phyloP scores from a whole-genome alignment of 2,113 vertebrate genomes.

The Solea solea region DNA sequence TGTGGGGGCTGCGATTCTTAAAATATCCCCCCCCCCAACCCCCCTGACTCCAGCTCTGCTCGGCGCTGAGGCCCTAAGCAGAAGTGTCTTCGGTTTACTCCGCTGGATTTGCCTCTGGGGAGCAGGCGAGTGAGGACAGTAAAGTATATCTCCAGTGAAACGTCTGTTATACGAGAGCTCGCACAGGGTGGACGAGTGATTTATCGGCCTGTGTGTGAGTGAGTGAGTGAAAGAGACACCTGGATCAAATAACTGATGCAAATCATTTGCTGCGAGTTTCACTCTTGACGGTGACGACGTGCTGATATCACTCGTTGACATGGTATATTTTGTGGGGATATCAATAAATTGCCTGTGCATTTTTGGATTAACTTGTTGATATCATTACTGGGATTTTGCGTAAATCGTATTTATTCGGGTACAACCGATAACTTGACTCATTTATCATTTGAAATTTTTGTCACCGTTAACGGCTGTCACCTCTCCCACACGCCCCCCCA shows the following conservation, averaged over 20 bases:
- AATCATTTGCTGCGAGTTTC: not conserved
- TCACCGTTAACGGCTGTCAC: too few species aligned
- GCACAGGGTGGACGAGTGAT: slow-evolving; percentile 13
- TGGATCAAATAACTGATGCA: slow-evolving; percentile 30
- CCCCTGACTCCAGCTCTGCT: slow-evolving; percentile 3
- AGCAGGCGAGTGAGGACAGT: slow-evolving; percentile 39
- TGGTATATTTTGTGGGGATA: too few species aligned
- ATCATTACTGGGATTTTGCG: too few species aligned
- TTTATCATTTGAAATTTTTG: too few species aligned
- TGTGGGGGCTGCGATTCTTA: slow-evolving; percentile 42
- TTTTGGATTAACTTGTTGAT: too few species aligned
- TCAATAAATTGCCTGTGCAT: too few species aligned
- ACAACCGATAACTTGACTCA: too few species aligned
- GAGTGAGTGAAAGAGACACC: slow-evolving; percentile 1
- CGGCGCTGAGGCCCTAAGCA: slow-evolving; percentile 19
- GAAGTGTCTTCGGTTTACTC: slow-evolving; percentile 34
- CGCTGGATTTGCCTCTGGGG: slow-evolving; percentile 31
- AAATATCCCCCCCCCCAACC: slow-evolving; percentile 26
- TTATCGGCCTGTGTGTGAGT: slow-evolving; percentile 9
- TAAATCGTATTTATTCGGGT: too few species aligned
- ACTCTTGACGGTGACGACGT: not conserved
- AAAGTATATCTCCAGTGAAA: slow-evolving; percentile 28
- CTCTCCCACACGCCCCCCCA: too few species aligned
- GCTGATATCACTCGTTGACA: too few species aligned
- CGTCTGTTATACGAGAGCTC: slow-evolving; percentile 45